phyloP scores from a whole-genome alignment of 2,797 vertebrate species.

The Rhincodon typus region DNA sequence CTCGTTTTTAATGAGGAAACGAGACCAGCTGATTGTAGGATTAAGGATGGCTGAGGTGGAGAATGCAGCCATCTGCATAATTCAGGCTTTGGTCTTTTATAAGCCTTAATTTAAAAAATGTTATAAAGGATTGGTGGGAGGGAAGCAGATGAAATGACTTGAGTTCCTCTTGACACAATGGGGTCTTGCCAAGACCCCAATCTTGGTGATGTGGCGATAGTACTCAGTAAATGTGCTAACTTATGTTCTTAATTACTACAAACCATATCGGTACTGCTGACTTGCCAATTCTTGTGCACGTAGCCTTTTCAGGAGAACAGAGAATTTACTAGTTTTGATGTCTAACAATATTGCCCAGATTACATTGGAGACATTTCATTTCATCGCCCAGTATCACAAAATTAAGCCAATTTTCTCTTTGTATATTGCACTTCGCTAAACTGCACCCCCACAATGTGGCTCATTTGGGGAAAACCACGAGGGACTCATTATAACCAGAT shows the following conservation, averaged over 20 bases:
- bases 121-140: conserved; percentile 19
- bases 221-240: conserved; percentile 1
- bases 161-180: conserved; percentile 23
- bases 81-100: conserved; percentile 19
- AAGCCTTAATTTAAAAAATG: conserved; percentile 32
- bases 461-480: not conserved
- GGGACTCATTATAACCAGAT: not conserved
- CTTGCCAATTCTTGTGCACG: not conserved
- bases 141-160: conserved; percentile 33
- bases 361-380: not conserved
- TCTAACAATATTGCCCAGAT: not conserved
- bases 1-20: conserved; percentile 38
- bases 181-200: conserved; percentile 3
- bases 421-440: not conserved
- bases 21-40: conserved; percentile 58
- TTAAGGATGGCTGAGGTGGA: not conserved
- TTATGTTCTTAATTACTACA: conserved; percentile 8
- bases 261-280: conserved; percentile 31
- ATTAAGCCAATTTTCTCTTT: not conserved
- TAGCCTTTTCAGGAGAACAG: not conserved
- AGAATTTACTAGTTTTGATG: conserved; percentile 3
- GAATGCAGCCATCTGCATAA: conserved; percentile 1
- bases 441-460: not conserved
- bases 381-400: not conserved
- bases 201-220: not conserved